Evolutionary conservation across 2,888 invertebrate genomes (phyloP), one percentile per base, ranked within the genome.

Genomic region (Selenia dentaria): DNA sequence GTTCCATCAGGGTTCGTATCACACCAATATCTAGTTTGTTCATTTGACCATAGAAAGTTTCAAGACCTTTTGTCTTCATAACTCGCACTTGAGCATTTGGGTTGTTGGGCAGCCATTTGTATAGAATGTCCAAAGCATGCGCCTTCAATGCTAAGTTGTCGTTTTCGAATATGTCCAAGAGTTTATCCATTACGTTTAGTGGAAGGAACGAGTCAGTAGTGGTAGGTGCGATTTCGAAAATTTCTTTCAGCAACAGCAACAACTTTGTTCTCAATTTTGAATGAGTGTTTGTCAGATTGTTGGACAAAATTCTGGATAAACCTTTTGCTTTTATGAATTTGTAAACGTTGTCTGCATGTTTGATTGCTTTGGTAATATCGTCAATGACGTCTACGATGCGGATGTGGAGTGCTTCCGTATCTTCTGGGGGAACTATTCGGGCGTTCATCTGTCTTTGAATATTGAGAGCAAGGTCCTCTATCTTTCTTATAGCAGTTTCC

Each of bases 31-130:
- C 82, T 9, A 88, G 43, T 37, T 79, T 77, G 0, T 62, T 11
- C 0, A 84, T 59, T 57, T 87, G 83, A 0, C 71, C 25, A 38
- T 88, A 88, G 48, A 89, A 87, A 0, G 79, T 74, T 28, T 79
- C 74, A 0, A 89, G 41, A 0, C 88, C 87, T 63, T 76, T 83
- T 1, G 74, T 16, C 53, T 79, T 81, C 80, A 88, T 85, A 0
- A 88, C 73, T 11, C 80, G 64, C 0, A 77, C 69, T 62, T 89
- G 89, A 0, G 79, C 57, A 26, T 57, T 68, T 0, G 86, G 84
- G 18, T 82, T 84, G 0, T 70, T 70, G 1, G 85, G 87, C 8
- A 89, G 49, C 88, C 85, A 88, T 9, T 58, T 16, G 16, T 59
- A 48, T 1, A 89, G 42, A 0, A 88, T 61, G 26, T 87, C 82